phyloP scores from a whole-genome alignment of 2,113 vertebrate species.

The Colius striatus region DNA sequence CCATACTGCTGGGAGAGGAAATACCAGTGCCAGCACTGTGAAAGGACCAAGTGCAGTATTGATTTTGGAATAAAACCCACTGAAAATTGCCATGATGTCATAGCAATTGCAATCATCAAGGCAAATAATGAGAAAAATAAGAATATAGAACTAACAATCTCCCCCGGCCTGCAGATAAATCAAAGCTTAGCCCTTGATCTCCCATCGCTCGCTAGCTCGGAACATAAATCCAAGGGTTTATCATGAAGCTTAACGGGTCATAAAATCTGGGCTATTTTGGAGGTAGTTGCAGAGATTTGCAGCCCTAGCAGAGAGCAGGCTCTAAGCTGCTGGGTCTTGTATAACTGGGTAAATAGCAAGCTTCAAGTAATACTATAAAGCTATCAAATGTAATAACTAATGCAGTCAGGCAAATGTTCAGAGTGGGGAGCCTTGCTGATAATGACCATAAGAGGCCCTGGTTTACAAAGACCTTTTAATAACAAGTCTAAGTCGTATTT shows the following conservation, averaged over 20 bases:
- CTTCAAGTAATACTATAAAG: slow-evolving; percentile 66
- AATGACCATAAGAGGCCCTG: fast-evolving
- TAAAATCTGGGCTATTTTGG: slow-evolving; percentile 63
- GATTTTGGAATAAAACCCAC: not conserved
- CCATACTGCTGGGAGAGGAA: not conserved
- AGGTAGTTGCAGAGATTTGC: slow-evolving; percentile 53
- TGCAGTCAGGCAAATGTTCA: not conserved
- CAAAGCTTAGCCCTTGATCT: slow-evolving; percentile 43
- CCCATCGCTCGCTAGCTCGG: not conserved
- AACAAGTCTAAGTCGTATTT: not conserved
- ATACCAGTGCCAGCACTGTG: not conserved
- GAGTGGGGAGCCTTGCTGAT: fast-evolving
- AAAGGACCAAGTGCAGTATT: not conserved
- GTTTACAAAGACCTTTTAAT: not conserved
- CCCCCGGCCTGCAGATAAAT: not conserved
- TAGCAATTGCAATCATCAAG: not conserved
- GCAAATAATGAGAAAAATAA: slow-evolving; percentile 22
- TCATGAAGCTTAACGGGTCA: slow-evolving; percentile 49
- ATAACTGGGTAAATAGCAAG: slow-evolving; percentile 67
- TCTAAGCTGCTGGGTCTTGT: not conserved
- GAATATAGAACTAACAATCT: not conserved
- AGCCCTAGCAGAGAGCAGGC: not conserved
- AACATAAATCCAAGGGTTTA: slow-evolving; percentile 56
- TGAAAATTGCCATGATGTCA: not conserved
- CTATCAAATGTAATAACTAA: slow-evolving; percentile 60